Evolutionary conservation across 2,113 vertebrate genomes (phyloP), one percentile per base, ranked within the genome.

Genomic region (Lagopus leucura): DNA sequence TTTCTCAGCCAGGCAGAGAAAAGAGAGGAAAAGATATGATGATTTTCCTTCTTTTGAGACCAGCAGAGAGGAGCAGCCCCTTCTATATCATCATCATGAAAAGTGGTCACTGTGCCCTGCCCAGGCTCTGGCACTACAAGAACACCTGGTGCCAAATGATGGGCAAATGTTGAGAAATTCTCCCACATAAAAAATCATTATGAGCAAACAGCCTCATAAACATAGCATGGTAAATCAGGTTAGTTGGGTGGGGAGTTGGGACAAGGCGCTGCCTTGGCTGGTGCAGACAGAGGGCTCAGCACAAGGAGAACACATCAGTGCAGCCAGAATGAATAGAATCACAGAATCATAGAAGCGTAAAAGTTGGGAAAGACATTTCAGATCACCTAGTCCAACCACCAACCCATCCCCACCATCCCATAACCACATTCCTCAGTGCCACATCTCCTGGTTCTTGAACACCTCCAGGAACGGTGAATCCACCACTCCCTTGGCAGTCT

Each of bases 241-340:
- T 77, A 17, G 55, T 94, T 96, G 92, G 94, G 93, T 75, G 92
- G 89, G 72, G 94, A 52, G 84, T 25, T 87, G 89, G 96, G 96
- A 70, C 28, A 66, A 95, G 96, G 95, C 61, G n/a, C 90, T 96
- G 93, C 94, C 96, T 97, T 92, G 72, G 95, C 90, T 96, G 97
- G 97, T 89, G 92, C 94, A 96, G 95, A 96, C 95, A 96, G 96
- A 97, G 90, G 95, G 96, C 89, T 94, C 94, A 86, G 66, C 88
- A 71, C 74, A 25, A 4, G 90, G 93, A 90, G 95, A 64, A 86
- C 91, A 94, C 77, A 97, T 98, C 96, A 30, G 52, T 30, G 52
- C 52, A 15, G 54, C 9, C 17, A 18, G 9, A 55, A 55, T 55
- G 54, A 55, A 32, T 18, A 28, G 27, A 54, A 54, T 16, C 52